Evolutionary conservation across 1,140 invertebrate species (phyloP), one percentile per base, ranked within the genome.

Genomic region (Euschistus heros): DNA sequence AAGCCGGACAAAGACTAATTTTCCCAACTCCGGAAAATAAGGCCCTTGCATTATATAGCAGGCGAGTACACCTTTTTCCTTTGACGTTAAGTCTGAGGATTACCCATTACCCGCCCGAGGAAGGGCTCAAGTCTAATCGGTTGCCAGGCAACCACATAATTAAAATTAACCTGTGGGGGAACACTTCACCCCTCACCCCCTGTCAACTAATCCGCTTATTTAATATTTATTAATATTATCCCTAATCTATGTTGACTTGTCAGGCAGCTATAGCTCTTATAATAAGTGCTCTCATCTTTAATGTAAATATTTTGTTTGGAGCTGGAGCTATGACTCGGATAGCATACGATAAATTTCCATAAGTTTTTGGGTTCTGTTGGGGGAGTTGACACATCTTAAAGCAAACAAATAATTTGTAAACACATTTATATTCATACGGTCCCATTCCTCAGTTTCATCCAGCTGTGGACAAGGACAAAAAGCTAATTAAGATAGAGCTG

Each of bases 191-290:
- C 47, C 47, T 50, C 47, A 50, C 4, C 47, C 47, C 47, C 22
- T 50, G 47, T 50, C 47, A 37, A 37, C 33, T 50, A 50, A 50
- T 57, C 54, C 54, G 2, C 20, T 57, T 57, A 57, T 57, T 57
- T 57, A 57, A 26, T 57, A 57, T 57, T 57, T 57, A 57, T 57
- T 57, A 57, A 26, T 17, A 24, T 57, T 24, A 57, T 57, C 54
- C 24, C 20, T 57, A 57, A 57, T 57, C 54, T 57, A 22, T 22
- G 54, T 24, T 26, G 54, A 24, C 54, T 57, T 15, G 20, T 57
- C 26, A 57, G 22, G 47, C 2, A 50, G 33, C 33, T 37, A 37
- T 37, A 37, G 13, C 33, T 37, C 33, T 50, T 50, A 50, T 50
- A 50, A 22, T 10, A 50, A 50, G n/a, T 20, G 22, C 2, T 50